Evolutionary conservation across 2,113 vertebrate species (phyloP).

Genomic region (Alethe castanea): DNA sequence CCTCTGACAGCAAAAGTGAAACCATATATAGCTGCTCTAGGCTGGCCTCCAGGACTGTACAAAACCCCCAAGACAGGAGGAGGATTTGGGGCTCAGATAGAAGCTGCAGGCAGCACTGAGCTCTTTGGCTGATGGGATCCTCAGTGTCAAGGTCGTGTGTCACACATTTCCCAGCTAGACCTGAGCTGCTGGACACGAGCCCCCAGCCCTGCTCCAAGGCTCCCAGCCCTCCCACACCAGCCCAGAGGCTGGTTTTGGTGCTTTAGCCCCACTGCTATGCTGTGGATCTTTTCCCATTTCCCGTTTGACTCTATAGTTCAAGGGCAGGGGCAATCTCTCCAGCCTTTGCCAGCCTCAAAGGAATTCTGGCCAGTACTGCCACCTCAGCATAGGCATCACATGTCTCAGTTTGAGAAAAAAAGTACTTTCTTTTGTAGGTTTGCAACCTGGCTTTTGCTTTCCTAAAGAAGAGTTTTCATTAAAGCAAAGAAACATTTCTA

Average conservation of each 20-base stretch:
- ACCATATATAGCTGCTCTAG: background rate
- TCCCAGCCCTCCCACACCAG: background rate
- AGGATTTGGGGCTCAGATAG: background rate
- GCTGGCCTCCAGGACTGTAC: background rate
- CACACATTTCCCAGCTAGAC: background rate
- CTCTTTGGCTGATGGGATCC: background rate
- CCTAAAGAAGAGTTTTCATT: background rate
- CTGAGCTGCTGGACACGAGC: background rate
- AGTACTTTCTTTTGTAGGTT: background rate
- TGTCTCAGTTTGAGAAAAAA: background rate
- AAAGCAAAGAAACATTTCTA: background rate
- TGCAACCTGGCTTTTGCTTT: background rate
- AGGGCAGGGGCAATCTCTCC: background rate
- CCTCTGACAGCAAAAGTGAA: background rate
- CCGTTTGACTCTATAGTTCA: background rate
- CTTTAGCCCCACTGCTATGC: background rate
- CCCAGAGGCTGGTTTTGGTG: rapidly evolving
- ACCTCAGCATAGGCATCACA: background rate
- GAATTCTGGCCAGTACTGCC: background rate
- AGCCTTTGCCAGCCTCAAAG: background rate
- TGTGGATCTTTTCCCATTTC: background rate
- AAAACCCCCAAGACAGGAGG: background rate
- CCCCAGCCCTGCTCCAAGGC: background rate
- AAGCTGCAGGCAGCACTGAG: background rate
- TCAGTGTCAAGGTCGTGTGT: background rate